Evolutionary conservation across 2,113 vertebrate genomes (phyloP).

Genomic region (Elgaria multicarinata): DNA sequence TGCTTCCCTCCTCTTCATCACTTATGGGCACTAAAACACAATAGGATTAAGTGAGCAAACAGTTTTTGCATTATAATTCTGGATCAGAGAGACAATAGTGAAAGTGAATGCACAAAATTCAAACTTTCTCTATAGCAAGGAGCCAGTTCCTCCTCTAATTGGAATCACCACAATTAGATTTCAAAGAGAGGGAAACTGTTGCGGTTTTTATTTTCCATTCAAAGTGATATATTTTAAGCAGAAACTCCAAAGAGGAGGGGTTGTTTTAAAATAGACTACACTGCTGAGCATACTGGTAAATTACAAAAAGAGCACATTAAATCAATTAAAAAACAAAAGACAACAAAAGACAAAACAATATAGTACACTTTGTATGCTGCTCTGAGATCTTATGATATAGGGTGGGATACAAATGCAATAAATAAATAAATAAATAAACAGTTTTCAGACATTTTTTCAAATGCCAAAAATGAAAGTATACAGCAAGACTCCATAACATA

Average conservation of each 20-base stretch:
- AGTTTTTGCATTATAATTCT: constrained; percentile 1
- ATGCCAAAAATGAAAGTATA: background rate
- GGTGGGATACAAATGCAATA: too few species aligned
- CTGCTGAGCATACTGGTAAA: background rate
- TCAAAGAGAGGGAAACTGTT: background rate
- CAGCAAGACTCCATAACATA: background rate
- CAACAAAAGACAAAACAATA: background rate
- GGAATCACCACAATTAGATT: background rate
- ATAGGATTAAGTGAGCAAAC: constrained; percentile 55
- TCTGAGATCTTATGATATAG: too few species aligned
- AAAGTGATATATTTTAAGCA: background rate
- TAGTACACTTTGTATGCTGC: background rate
- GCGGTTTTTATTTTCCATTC: background rate
- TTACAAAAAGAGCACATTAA: background rate
- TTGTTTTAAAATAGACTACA: background rate
- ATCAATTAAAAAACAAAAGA: background rate
- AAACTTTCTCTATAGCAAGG: background rate
- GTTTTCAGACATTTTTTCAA: background rate
- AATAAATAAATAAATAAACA: too few species aligned
- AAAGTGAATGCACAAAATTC: background rate
- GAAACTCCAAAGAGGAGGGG: background rate
- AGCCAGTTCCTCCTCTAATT: background rate
- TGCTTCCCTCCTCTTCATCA: constrained; percentile 80
- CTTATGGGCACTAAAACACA: constrained; percentile 74
- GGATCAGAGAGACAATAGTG: background rate